phyloP scores from a whole-genome alignment of 2,113 vertebrate species.

The Dasypus novemcinctus region DNA sequence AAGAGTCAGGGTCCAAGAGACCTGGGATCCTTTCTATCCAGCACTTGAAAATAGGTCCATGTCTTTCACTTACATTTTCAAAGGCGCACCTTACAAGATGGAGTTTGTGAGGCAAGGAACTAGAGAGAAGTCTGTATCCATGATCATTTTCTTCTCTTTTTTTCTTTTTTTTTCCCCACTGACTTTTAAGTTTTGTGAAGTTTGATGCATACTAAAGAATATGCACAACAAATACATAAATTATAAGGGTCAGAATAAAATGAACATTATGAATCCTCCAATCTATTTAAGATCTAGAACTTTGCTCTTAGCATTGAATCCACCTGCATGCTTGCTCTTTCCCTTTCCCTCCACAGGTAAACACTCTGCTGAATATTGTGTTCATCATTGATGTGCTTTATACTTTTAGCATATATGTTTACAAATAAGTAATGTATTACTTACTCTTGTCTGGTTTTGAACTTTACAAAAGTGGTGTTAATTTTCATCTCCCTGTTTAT shows the following conservation, averaged over 20 bases:
- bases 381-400: neutral
- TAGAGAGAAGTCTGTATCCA: neutral
- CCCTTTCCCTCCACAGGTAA: neutral
- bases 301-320: neutral
- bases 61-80: neutral
- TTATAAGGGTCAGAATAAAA: neutral
- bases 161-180: neutral
- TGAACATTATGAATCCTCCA: neutral
- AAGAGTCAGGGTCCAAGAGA: neutral
- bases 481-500: neutral
- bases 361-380: neutral
- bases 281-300: neutral
- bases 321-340: neutral
- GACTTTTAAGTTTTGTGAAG: neutral
- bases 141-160: neutral
- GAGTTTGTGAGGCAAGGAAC: neutral
- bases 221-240: neutral
- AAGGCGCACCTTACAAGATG: neutral
- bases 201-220: neutral
- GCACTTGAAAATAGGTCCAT: neutral
- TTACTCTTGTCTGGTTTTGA: neutral
- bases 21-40: neutral
- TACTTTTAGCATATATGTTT: neutral
- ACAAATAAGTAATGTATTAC: neutral
- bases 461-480: neutral